Evolutionary conservation across 2,888 invertebrate genomes (phyloP).

Genomic region (Bibio marci): DNA sequence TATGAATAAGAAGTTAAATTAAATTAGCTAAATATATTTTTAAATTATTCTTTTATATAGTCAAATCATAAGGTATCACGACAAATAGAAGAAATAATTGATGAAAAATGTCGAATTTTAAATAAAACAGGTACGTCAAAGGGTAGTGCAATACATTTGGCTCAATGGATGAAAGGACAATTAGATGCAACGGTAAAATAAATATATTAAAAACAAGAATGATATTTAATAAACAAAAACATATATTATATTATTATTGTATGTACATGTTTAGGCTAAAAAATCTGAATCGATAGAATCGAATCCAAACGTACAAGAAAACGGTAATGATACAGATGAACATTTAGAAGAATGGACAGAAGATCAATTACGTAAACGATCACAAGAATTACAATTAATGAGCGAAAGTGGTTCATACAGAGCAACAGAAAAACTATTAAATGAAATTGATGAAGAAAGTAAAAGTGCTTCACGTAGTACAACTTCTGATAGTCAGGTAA

Average conservation of each 20-base stretch:
- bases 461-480: constrained; percentile 56
- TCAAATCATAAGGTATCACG: constrained; percentile 21
- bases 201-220: constrained; percentile 29
- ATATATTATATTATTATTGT: no score
- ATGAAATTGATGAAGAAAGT: constrained; percentile 32
- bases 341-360: constrained; percentile 43
- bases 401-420: constrained; percentile 25
- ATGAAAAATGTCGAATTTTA: constrained; percentile 43
- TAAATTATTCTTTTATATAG: no score
- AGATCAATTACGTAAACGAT: constrained; percentile 51
- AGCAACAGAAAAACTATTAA: constrained; percentile 20
- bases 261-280: no score
- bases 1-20: no score
- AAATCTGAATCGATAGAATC: constrained; percentile 8
- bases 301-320: constrained; percentile 12
- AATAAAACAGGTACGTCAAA: constrained; percentile 44
- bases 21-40: no score
- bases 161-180: constrained; percentile 66
- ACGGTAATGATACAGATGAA: constrained; percentile 25
- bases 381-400: constrained; percentile 47
- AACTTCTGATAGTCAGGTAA: constrained; percentile 62
- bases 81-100: constrained; percentile 40
- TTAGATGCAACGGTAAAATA: constrained; percentile 38
- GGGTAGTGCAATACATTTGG: constrained; percentile 55
- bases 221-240: no score